Percentiles rank a stretch among this genome's conserved stretches.
These are phyloP conservation scores for Rhorus exstirpatorius DNA, from an alignment of 2,888 invertebrate genomes.

Conservation along the genomic window DNA sequence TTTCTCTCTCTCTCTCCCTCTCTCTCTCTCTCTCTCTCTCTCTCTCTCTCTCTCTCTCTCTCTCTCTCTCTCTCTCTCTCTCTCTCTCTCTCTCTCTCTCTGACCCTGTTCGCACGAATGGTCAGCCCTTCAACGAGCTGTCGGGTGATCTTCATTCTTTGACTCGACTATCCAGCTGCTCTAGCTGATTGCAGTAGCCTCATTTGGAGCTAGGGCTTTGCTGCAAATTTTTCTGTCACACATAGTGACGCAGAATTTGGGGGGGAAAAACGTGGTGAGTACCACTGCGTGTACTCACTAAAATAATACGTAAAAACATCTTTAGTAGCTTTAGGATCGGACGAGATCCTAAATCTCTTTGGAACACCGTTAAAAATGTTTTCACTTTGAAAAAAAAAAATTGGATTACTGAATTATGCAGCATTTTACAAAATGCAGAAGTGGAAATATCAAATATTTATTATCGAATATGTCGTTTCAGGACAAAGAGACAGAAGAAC, in stretches of 20 bases:
- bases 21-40: not conserved
- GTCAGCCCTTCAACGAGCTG: constrained; percentile 39
- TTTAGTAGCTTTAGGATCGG: no score
- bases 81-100: not conserved
- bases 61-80: not conserved
- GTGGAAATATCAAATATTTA: no score
- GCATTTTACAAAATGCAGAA: no score
- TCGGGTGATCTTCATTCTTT: constrained; percentile 53
- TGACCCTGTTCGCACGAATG: constrained; percentile 36
- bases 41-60: not conserved
- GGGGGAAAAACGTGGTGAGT: no score
- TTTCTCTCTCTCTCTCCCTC: not conserved
- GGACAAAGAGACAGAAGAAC: no score
- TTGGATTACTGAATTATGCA: no score
- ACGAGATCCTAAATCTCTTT: no score
- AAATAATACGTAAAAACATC: no score
- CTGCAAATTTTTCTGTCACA: constrained; percentile 15
- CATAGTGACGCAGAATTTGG: not conserved
- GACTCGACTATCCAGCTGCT: constrained; percentile 31
- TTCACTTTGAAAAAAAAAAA: no score
- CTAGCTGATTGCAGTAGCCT: constrained; percentile 36
- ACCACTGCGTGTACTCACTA: no score
- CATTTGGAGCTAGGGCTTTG: constrained; percentile 33
- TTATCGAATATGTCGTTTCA: no score
- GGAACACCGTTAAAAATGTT: no score